Percentiles rank a stretch among this genome's conserved stretches.
Evolutionary conservation across 2,888 invertebrate genomes (phyloP).

Genomic region (Dynastes tityus): DNA sequence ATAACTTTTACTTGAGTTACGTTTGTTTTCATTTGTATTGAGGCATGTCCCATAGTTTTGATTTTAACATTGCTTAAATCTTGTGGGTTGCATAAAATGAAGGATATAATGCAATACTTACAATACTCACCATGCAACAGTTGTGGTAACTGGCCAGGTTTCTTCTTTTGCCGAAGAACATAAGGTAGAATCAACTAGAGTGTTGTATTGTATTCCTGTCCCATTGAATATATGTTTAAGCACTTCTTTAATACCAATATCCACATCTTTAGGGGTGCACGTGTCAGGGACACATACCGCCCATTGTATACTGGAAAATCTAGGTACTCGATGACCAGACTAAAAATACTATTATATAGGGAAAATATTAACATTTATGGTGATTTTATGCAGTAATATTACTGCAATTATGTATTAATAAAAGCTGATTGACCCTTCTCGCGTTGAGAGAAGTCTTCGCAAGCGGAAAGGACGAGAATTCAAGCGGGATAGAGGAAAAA

Average conservation of each 20-base stretch:
- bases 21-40: too few species aligned
- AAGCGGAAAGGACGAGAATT: too few species aligned
- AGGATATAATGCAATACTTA: background rate
- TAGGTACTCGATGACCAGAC: conserved; percentile 82
- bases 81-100: background rate
- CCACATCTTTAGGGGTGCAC: conserved; percentile 75
- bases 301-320: conserved; percentile 80
- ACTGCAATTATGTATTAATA: too few species aligned
- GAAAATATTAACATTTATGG: background rate
- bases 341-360: conserved; percentile 63
- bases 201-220: conserved; percentile 74
- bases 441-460: too few species aligned
- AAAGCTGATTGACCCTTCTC: too few species aligned
- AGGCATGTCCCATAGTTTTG: too few species aligned
- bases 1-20: too few species aligned
- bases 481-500: too few species aligned
- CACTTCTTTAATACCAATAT: conserved; percentile 72
- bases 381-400: background rate
- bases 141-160: conserved; percentile 60
- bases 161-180: conserved; percentile 70
- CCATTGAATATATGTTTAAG: conserved; percentile 71
- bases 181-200: conserved; percentile 76
- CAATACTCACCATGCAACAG: conserved; percentile 61
- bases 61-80: too few species aligned
- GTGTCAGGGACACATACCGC: conserved; percentile 79